Base-by-base conservation (phyloP, 2,888 invertebrate species). In the Athalia rosae region DNA sequence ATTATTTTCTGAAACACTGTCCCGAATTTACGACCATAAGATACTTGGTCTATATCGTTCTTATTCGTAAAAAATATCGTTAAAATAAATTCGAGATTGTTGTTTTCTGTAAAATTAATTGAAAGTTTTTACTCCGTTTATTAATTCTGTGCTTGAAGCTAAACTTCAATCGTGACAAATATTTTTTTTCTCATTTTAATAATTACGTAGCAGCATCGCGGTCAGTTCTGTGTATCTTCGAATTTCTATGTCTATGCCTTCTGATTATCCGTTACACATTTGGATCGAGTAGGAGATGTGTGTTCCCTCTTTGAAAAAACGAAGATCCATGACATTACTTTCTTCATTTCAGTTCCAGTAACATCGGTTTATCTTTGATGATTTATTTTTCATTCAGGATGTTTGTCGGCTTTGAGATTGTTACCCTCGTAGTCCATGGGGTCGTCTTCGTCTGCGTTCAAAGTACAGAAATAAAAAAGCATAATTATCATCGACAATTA, bases 401-500 rank as follows among this genome's bases (percentile, higher is more conserved):
- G 79, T 62, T 82, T 82, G 1, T 76, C 79, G 9, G 58, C 78
- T 53, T 84, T 84, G 63, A 81, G 76, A 61, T 82, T 81, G 50
- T 83, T 81, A 5, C 80, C 80, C 43, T 80, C 79, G 62, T 86
- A 84, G 76, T 88, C 88, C 62, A 74, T 48, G 9, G 71, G 58
- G 41, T 74, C 74, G 41, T 88, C 88, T 79, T 85, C 85, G 56
- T 88, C 88, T 87, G 71, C 83, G 9, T 47, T 58, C 4, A 43
- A 13, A 7, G 3, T 15, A 50, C 63, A 3, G 67, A 15, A 43
- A 1, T 62, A 47, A 71, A 11, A 45, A 66, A 41, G 15, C 69
- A 67, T 77, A 73, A 67, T 47, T 78, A n/a, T 41, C 45, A 48
- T 48, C 41, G n/a, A 53, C 9, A n/a, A 41, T 45, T 9, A 11